phyloP scores from a whole-genome alignment of 2,888 invertebrate genomes.

The Amphimallon solstitiale region DNA sequence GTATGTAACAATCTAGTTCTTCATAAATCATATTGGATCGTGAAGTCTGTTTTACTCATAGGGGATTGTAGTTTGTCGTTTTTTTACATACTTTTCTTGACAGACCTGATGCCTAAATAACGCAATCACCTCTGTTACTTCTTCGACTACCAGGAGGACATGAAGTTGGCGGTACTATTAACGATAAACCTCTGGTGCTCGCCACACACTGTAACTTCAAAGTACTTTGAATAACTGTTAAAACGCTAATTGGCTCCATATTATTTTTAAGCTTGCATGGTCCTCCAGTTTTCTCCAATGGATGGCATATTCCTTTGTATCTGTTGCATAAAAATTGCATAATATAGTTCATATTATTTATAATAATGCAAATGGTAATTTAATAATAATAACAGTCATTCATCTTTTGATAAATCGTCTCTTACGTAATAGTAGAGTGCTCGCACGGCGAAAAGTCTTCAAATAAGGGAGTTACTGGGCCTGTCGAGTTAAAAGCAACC shows the following conservation, averaged over 20 bases:
- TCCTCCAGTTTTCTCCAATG: slow-evolving; percentile 57
- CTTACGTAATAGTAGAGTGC: too few relatives aligned
- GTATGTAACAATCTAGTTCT: too few relatives aligned
- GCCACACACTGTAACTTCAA: slow-evolving; percentile 69
- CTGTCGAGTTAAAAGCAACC: too few relatives aligned
- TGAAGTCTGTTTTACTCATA: too few relatives aligned
- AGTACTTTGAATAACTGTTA: slow-evolving; percentile 72
- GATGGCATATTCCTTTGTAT: slow-evolving; percentile 64
- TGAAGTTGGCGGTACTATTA: slow-evolving; percentile 50
- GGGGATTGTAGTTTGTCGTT: too few relatives aligned
- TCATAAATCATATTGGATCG: too few relatives aligned
- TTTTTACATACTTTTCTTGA: too few relatives aligned
- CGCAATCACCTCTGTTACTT: slow-evolving; percentile 51
- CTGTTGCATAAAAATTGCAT: slow-evolving; percentile 56
- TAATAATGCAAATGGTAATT: not conserved
- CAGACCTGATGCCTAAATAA: too few relatives aligned
- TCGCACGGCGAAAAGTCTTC: too few relatives aligned
- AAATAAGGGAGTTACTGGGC: too few relatives aligned
- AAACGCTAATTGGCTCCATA: slow-evolving; percentile 58
- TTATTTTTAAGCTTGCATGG: slow-evolving; percentile 64
- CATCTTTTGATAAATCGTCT: not conserved
- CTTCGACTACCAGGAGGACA: slow-evolving; percentile 56
- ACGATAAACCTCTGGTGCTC: slow-evolving; percentile 51
- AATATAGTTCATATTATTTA: not conserved
- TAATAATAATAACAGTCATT: not conserved